Base-by-base conservation (phyloP, 2,888 invertebrate genomes). In the Platycnemis pennipes region DNA sequence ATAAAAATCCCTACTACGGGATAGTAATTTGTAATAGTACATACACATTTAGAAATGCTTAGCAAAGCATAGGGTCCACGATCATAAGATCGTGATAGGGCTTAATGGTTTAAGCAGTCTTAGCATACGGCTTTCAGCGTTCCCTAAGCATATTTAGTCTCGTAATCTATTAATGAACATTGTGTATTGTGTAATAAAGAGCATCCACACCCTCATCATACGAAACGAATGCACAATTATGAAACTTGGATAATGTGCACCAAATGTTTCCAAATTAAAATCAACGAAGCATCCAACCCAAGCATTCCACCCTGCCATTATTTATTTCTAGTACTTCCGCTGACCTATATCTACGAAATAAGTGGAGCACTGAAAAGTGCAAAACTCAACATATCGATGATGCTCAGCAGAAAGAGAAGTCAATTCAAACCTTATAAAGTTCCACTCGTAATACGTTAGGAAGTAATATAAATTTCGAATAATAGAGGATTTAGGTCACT, bases 401-500 rank as follows among this genome's bases (percentile, higher is more conserved):
- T 31, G 37, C 11, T 26, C 31, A 5, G 3, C 7, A 31, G 2
- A 7, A 11, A 13, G 37, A 37, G 77, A 77, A 77, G 77, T 31
- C 11, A 77, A 37, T 77, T 77, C 37, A 77, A 77, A 37, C 77
- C 77, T 8, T 77, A 77, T 31, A 37, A 77, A 77, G 37, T 11
- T 8, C 31, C 77, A 77, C 4, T 37, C 8, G 77, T 77, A 77
- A 37, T 37, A 77, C 37, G 77, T 37, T 31, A 7, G 31, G 37
- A 77, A 77, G 77, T 77, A 77, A 77, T 77, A 37, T 77, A 77
- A 77, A 37, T 77, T 77, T n/a, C 13, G 77, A 31, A 37, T 77
- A 77, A 77, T 37, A 77, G 37, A 37, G 37, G 37, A 77, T 77
- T 77, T 31, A 77, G 77, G 77, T 77, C 77, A 77, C 31, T n/a